Percentiles rank a stretch among this genome's conserved stretches.
phyloP scores from a whole-genome alignment of 2,797 vertebrate species.

The Notolabrus celidotus region DNA sequence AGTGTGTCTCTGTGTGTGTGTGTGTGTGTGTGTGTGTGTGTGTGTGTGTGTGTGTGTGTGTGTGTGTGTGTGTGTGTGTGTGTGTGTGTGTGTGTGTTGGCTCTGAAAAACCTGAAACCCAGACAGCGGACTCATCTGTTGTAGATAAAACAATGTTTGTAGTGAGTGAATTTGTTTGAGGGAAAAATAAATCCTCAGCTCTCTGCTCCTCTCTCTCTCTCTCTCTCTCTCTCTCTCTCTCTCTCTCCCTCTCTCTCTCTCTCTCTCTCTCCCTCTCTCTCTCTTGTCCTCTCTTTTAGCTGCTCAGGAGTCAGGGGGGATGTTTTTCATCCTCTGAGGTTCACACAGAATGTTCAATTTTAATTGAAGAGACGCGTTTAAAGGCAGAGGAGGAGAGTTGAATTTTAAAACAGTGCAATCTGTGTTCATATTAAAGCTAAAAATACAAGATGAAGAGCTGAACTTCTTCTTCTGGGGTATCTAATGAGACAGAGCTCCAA shows the following conservation, averaged over 20 bases:
- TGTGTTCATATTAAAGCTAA: not conserved
- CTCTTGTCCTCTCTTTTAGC: not conserved
- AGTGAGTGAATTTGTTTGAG: conserved; percentile 40
- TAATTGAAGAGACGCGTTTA: conserved; percentile 14
- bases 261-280: not conserved
- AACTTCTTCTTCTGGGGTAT: not conserved
- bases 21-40: conserved; percentile 10
- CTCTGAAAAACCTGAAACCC: conserved; percentile 17
- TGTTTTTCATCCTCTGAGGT: not conserved
- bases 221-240: not conserved
- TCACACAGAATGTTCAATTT: not conserved
- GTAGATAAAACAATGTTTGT: conserved; percentile 34
- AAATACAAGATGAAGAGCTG: not conserved
- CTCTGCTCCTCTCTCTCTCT: conserved; percentile 1
- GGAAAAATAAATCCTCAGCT: conserved; percentile 33
- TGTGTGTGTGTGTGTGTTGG: not conserved
- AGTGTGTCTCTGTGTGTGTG: conserved; percentile 9
- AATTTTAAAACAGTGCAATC: not conserved
- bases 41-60: conserved; percentile 21
- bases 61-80: conserved; percentile 15
- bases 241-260: no score
- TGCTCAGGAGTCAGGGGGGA: not conserved
- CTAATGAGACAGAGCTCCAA: not conserved
- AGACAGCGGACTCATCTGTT: conserved; percentile 23
- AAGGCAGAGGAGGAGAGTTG: not conserved